Evolutionary conservation across 2,113 vertebrate genomes (phyloP), one percentile per base, ranked within the genome.

Genomic region (Pteruthius melanotis): DNA sequence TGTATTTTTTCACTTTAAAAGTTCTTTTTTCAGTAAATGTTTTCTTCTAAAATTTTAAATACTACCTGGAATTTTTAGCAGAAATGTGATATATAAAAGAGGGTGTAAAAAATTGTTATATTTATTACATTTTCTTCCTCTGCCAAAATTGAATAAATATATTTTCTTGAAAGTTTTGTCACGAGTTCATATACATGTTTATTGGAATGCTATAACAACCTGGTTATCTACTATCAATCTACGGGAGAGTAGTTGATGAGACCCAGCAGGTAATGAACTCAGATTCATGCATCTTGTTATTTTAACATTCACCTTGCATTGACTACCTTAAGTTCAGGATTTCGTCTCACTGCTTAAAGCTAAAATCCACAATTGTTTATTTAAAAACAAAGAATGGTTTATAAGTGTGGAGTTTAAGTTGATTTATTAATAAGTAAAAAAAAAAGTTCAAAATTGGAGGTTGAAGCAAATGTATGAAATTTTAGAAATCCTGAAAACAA

Each of bases 101-200:
- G 9, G 4, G 1, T 75, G 20, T 76, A 61, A 79, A 57, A 72
- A 89, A 16, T 45, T n/a, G 13, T 63, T 53, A 4, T 50, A 81
- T 88, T 93, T 93, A 93, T 92, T 91, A 23, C 21, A 2, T 81
- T 90, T 92, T 79, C 40, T 84, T 80, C 14, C 21, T 70, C 35
- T 93, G 40, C 72, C 81, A 49, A 80, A 96, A 78, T 26, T 22
- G 7, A 95, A 92, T 92, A 95, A 95, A 97, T 47, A 23, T 87
- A 83, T 96, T 89, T 92, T 94, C 52, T 83, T 95, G 81, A 76
- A 85, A 47, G 16, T 70, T 84, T 33, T 87, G 28, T 70, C 15
- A 57, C 40, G 44, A 59, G 24, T 15, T 76, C 16, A 60, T 91
- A 87, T 94, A 10, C 53, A 40, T 22, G 12, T 83, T 26, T 81